A percentile compares a stretch with the other conserved stretches of the same genome.
Conservation (phyloP, 1,140 invertebrate species). For the Zaprionus ornatus region DNA sequence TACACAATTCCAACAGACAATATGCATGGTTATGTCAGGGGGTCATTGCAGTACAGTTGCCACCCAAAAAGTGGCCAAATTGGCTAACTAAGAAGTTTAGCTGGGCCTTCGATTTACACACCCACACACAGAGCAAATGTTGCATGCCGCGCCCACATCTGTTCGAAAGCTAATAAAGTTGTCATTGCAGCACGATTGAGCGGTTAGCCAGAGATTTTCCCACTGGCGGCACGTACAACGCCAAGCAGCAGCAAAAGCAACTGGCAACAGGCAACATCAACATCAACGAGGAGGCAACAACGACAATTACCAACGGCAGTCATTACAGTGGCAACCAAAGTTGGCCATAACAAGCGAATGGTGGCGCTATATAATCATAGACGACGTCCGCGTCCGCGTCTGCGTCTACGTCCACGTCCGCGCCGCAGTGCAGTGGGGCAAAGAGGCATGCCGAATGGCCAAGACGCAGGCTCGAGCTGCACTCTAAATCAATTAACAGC, state of each 20-base stretch:
- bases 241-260: not conserved
- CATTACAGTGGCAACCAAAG: constrained; percentile 75
- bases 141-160: constrained; percentile 19
- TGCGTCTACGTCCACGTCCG: constrained; percentile 15
- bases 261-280: constrained; percentile 31
- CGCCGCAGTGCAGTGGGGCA: constrained; percentile 16
- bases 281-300: constrained; percentile 57
- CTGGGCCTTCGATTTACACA: not conserved
- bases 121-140: constrained; percentile 10
- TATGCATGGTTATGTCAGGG: not conserved
- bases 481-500: constrained; percentile 82
- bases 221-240: constrained; percentile 63
- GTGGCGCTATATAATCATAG: constrained; percentile 80
- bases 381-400: constrained; percentile 20
- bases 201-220: constrained; percentile 69
- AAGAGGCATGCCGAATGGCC: constrained; percentile 33
- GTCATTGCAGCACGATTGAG: constrained; percentile 77
- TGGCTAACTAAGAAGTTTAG: not conserved
- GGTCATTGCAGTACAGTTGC: constrained; percentile 44
- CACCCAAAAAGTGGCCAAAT: constrained; percentile 7
- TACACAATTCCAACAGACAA: not conserved
- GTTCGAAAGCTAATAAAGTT: constrained; percentile 68
- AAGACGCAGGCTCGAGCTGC: constrained; percentile 43
- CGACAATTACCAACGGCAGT: constrained; percentile 51
- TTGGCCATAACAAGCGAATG: constrained; percentile 76